Conservation (phyloP, 1,140 invertebrate genomes). For the Bemisia tabaci region DNA sequence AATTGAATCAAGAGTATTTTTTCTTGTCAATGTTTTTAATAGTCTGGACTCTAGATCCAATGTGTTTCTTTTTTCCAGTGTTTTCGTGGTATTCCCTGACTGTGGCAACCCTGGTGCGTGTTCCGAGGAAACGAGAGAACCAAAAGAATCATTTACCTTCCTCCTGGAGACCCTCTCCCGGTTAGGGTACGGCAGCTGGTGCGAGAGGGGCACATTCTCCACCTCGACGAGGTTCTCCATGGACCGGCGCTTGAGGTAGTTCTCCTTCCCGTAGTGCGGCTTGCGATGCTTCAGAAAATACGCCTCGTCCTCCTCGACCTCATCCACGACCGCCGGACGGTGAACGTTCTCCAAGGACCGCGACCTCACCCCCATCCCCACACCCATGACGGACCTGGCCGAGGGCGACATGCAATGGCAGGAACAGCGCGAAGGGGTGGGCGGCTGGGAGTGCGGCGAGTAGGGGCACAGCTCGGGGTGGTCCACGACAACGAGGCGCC, state of each 20-base stretch:
- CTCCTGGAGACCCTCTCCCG: not conserved
- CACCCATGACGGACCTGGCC: too few species aligned
- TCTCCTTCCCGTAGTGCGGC: conserved; percentile 34
- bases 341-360: conserved; percentile 46
- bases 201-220: conserved; percentile 32
- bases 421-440: conserved; percentile 25
- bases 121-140: too few species aligned
- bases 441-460: conserved; percentile 19
- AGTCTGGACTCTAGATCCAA: too few species aligned
- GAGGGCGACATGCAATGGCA: conserved; percentile 27
- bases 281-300: conserved; percentile 42
- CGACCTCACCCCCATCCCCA: conserved; percentile 43
- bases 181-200: not conserved
- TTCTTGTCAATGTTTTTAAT: too few species aligned
- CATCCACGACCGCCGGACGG: conserved; percentile 27
- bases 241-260: conserved; percentile 36
- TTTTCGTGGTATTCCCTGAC: too few species aligned
- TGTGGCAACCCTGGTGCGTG: too few species aligned
- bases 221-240: conserved; percentile 50
- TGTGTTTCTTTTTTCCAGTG: too few species aligned
- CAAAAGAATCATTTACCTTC: too few species aligned
- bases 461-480: not conserved
- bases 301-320: conserved; percentile 43
- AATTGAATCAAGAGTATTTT: too few species aligned
- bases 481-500: conserved; percentile 1